phyloP scores from a whole-genome alignment of 2,888 invertebrate species.

The Nezara viridula region DNA sequence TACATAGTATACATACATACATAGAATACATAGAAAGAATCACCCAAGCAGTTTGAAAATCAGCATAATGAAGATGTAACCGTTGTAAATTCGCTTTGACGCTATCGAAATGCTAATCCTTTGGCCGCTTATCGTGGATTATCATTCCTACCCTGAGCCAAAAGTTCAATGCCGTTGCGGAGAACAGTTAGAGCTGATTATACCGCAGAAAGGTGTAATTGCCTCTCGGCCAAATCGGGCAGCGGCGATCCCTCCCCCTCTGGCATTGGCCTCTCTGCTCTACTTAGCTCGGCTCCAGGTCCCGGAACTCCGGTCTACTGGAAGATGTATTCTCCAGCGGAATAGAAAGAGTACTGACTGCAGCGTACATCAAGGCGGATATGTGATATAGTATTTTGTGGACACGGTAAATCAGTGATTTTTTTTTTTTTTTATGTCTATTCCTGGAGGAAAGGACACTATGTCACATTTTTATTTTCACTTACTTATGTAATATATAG shows the following conservation, averaged over 20 bases:
- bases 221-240: not conserved
- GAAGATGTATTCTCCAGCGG: not conserved
- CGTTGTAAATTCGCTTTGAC: no score
- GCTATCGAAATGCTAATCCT: not conserved
- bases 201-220: slow-evolving; percentile 3
- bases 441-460: no score
- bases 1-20: no score
- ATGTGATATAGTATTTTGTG: no score
- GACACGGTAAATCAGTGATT: no score
- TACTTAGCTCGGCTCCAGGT: not conserved
- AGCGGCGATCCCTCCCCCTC: not conserved
- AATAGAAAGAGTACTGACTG: not conserved
- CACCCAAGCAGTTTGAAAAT: no score
- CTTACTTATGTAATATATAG: no score
- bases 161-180: not conserved
- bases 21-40: no score
- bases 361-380: no score
- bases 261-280: not conserved
- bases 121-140: not conserved
- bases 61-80: no score
- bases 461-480: no score
- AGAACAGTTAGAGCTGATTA: not conserved
- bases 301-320: not conserved
- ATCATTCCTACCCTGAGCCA: not conserved
- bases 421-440: no score